Evolutionary conservation across 2,888 invertebrate species (phyloP).

Genomic region (Dryobota labecula): DNA sequence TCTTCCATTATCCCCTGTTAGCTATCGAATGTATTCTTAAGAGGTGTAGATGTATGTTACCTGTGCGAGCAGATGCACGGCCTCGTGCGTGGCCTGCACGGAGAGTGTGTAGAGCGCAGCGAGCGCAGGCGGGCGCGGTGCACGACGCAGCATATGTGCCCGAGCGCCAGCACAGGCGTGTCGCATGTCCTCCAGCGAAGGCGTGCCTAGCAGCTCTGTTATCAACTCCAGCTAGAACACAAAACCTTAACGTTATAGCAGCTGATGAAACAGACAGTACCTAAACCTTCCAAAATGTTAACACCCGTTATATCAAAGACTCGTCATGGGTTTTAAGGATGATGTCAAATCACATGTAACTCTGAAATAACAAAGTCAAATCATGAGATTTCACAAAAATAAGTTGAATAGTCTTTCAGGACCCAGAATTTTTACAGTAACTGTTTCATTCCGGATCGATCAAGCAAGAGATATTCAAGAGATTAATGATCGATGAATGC

Average conservation of each 20-base stretch:
- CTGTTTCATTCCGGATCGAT: too few species aligned
- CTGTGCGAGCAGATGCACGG: conserved; percentile 96
- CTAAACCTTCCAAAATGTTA: not conserved
- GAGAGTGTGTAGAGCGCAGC: conserved; percentile 97
- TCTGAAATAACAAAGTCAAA: too few species aligned
- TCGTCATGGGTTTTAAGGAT: not conserved
- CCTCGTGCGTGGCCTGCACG: conserved; percentile 98
- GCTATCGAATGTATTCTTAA: too few species aligned
- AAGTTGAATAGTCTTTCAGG: too few species aligned
- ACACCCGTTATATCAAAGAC: not conserved
- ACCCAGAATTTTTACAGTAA: too few species aligned
- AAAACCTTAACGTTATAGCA: not conserved
- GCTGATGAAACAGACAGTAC: not conserved
- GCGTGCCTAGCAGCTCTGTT: conserved; percentile 99
- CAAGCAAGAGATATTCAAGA: too few species aligned
- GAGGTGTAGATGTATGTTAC: conserved; percentile 67
- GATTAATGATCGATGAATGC: too few species aligned
- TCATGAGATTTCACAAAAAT: too few species aligned
- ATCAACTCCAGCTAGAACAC: conserved; percentile 96
- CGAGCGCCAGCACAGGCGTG: conserved; percentile 99
- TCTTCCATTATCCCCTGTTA: too few species aligned
- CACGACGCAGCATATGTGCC: conserved; percentile 96
- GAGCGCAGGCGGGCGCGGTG: conserved; percentile 96
- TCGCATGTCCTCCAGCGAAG: conserved; percentile 98
- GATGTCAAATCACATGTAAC: not conserved